phyloP scores from a whole-genome alignment of 2,888 invertebrate species.

The Trilocha varians region DNA sequence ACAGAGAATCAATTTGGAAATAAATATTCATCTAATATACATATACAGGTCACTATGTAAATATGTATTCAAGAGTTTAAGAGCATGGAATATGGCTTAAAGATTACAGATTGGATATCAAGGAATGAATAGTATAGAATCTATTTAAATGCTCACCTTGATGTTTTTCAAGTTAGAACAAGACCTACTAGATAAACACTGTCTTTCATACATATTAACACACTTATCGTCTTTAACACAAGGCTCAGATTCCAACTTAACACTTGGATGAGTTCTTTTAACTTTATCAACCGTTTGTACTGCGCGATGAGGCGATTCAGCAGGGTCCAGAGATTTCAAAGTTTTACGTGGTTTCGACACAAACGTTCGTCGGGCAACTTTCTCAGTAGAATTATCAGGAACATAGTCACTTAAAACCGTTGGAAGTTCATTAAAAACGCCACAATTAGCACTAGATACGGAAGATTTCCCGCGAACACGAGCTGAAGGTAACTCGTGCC shows the following conservation, averaged over 20 bases:
- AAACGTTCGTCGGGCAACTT: slow-evolving; percentile 25
- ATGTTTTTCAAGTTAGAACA: slow-evolving; percentile 47
- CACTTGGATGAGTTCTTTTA: slow-evolving; percentile 17
- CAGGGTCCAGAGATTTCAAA: slow-evolving; percentile 46
- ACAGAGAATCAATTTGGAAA: too few species aligned
- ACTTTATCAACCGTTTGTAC: slow-evolving; percentile 15
- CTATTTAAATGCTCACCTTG: slow-evolving; percentile 31
- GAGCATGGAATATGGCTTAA: too few species aligned
- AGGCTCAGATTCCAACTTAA: slow-evolving; percentile 36
- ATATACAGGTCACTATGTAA: too few species aligned
- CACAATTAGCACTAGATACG: slow-evolving; percentile 38
- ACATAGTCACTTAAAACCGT: slow-evolving; percentile 46
- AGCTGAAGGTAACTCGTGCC: slow-evolving; percentile 39
- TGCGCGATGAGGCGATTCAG: slow-evolving; percentile 31
- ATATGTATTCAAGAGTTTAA: too few species aligned
- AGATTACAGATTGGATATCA: background rate
- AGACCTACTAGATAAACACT: slow-evolving; percentile 46
- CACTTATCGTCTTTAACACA: slow-evolving; percentile 30
- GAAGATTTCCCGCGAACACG: slow-evolving; percentile 51
- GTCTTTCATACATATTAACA: slow-evolving; percentile 34
- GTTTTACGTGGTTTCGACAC: slow-evolving; percentile 53
- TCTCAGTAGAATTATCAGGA: slow-evolving; percentile 25
- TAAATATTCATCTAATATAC: too few species aligned
- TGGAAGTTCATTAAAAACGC: slow-evolving; percentile 50
- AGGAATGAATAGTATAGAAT: background rate